Evolutionary conservation across 2,113 vertebrate species (phyloP), one percentile per base, ranked within the genome.

Genomic region (Hippocampus comes): DNA sequence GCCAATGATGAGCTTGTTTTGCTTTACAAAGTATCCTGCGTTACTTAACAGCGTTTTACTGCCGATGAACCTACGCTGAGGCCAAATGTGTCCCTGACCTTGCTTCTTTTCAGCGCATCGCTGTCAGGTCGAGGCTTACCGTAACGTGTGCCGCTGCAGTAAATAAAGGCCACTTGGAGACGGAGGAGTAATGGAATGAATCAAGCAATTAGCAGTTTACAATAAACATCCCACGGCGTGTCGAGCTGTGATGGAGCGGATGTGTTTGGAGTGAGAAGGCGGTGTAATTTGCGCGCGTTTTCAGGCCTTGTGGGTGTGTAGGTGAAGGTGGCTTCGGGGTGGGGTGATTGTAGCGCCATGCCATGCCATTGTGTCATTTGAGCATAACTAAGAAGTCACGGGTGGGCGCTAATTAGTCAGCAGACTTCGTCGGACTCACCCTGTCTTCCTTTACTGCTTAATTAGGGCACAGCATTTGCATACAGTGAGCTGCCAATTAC

Each of bases 371-470:
- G 53, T 23, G 20, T 2, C 53, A 23, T 56, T 56, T n/a, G n/a
- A 61, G 17, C 59, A 64, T 75, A 75, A 73, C 72, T 66, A 60
- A 90, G 83, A 88, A 87, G 82, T 80, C 60, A 34, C 69, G 75
- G 25, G 6, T 79, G 91, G 86, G 90, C 86, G 89, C 84, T 91
- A 91, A 93, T 94, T 93, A 94, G 90, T 88, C 78, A 81, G 80
- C 82, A 73, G 51, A 51, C 67, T 61, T 80, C 92, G 34, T 94
- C 91, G 91, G 88, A 23, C 60, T 73, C 72, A 7, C 70, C 82
- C 87, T 79, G 7, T 75, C 63, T 48, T 66, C 38, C 56, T 68
- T 49, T 70, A 20, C 9, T 48, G 63, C 66, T 70, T 65, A 11
- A 49, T 30, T 55, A n/a, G 20, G 53, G 55, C 43, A 42, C 61